A percentile compares a stretch with the other conserved stretches of the same genome.
Conservation (phyloP, 2,888 invertebrate species). For the Caenorhabditis sp. region DNA sequence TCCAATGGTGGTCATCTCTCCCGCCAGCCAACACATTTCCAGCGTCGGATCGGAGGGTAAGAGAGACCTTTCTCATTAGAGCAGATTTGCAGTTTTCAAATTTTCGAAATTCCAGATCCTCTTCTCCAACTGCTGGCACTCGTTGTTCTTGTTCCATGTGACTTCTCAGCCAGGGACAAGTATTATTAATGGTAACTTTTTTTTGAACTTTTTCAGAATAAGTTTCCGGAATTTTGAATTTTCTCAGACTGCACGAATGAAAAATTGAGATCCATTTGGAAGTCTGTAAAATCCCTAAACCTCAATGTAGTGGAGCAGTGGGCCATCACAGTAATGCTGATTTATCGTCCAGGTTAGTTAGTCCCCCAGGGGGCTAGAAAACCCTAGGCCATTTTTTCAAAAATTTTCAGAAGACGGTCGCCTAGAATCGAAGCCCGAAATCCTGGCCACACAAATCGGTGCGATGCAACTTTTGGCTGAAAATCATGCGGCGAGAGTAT, state of each 20-base stretch:
- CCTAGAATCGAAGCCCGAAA: conserved; percentile 48
- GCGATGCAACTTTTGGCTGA: conserved; percentile 58
- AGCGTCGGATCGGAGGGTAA: conserved; percentile 37
- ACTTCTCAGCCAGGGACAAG: conserved; percentile 37
- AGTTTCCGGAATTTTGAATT: too few relatives aligned
- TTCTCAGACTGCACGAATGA: conserved; percentile 58
- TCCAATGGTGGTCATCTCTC: conserved; percentile 51
- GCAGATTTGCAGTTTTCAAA: not conserved
- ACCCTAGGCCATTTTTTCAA: not conserved
- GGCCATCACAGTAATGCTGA: conserved; percentile 69
- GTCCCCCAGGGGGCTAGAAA: too few relatives aligned
- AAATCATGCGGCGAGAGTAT: conserved; percentile 37
- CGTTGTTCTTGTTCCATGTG: conserved; percentile 58
- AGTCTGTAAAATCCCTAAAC: conserved; percentile 46
- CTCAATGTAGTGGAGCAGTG: conserved; percentile 73
- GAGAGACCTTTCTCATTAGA: not conserved
- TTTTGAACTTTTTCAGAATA: conserved; percentile 7
- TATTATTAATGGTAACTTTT: conserved; percentile 49
- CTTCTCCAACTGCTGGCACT: conserved; percentile 70
- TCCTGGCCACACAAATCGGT: conserved; percentile 31
- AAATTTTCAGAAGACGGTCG: conserved; percentile 57
- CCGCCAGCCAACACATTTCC: conserved; percentile 40
- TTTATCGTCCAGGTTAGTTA: conserved; percentile 67
- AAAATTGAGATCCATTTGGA: conserved; percentile 43
- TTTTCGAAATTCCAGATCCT: conserved; percentile 59